Base-by-base conservation (phyloP, 2,113 vertebrate genomes). In the Gadus chalcogrammus region DNA sequence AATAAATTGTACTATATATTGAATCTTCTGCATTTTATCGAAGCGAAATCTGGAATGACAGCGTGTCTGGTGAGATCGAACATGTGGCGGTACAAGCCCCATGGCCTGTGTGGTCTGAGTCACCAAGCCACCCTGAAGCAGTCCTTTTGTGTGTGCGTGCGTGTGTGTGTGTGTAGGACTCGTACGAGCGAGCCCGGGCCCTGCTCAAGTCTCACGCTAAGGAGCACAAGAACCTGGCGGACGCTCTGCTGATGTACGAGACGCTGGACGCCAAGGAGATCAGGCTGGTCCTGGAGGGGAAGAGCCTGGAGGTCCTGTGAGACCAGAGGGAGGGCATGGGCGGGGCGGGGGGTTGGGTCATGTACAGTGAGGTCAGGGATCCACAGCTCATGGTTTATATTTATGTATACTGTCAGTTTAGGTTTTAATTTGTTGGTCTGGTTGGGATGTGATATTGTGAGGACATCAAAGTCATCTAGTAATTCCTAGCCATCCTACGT, bases 201-300 rank as follows among this genome's bases (percentile, higher is more conserved):
- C 91, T 99, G 77, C 87, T 99, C 84, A 99, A 96, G 91, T 93
- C 91, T 70, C 96, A 92, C 16, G 89, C 94, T 70, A 97, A 96
- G 86, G 97, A 99, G 81, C 97, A 98, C 91, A 97, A 95, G 85
- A 95, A 91, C 84, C 91, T 99, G 82, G 97, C 97, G 2, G 95
- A 98, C 78, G 97, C 97, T 79, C 91, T 99, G 85, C 82, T 99
- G 86, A 94, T 91, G 83, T 98, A 98, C 0, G 97, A 99, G 85
- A 99, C 97, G 48, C 89, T 99, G 90, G 95, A 99, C 84, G 95
- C 93, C 93, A 99, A 97, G 94, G 97, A 99, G 86, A 98, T 99
- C 79, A 94, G 93, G 75, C 89, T 97, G 85, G 94, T 99, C 80
- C 81, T 99, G 72, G 96, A 99, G 88, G 97, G 97, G 16, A 99